phyloP scores from a whole-genome alignment of 2,113 vertebrate species.

The Brienomyrus longianalis region DNA sequence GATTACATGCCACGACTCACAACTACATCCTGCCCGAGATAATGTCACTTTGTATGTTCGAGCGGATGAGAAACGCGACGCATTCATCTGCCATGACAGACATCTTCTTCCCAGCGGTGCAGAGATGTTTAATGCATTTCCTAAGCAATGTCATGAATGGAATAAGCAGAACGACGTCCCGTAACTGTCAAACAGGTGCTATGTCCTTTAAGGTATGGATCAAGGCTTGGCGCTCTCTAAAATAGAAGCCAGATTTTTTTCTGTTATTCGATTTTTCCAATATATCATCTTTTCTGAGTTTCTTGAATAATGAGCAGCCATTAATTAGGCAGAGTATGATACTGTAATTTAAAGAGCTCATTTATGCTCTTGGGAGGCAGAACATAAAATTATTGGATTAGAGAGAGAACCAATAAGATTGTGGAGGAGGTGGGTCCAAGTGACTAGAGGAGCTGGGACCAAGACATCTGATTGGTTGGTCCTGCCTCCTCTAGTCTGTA shows the following conservation, averaged over 20 bases:
- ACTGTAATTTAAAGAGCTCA: neutral
- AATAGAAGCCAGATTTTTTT: neutral
- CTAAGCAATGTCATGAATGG: neutral
- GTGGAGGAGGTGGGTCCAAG: neutral
- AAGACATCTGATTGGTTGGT: neutral
- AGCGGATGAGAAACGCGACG: neutral
- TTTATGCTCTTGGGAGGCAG: neutral
- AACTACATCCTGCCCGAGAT: neutral
- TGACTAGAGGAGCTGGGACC: too few species aligned
- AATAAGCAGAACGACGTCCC: neutral
- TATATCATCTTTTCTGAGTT: neutral
- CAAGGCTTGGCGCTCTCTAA: neutral
- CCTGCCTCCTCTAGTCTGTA: neutral
- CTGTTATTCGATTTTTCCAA: neutral
- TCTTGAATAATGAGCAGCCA: neutral
- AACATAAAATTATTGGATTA: neutral
- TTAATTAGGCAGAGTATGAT: neutral
- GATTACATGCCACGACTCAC: neutral
- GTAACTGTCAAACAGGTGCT: neutral
- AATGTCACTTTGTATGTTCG: neutral
- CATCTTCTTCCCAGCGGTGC: neutral
- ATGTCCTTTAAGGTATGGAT: neutral
- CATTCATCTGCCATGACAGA: neutral
- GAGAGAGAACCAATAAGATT: neutral
- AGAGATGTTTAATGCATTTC: slow-evolving; percentile 2